phyloP scores from a whole-genome alignment of 1,140 invertebrate species.

The Procambarus virginalis region DNA sequence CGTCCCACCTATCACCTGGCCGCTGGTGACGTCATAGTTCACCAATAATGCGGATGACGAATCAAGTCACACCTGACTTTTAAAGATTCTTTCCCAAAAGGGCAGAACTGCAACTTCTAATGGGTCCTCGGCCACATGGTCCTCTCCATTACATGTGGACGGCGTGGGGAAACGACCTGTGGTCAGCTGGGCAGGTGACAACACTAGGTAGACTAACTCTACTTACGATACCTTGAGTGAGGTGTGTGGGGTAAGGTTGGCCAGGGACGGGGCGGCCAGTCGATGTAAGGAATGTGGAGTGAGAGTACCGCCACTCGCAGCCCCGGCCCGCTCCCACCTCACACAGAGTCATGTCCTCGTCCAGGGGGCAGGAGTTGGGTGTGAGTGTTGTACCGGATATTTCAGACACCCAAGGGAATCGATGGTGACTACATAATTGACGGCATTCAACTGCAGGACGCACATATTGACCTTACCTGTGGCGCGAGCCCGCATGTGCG shows the following conservation, averaged over 20 bases:
- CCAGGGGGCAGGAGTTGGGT: not conserved
- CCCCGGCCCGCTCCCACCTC: not conserved
- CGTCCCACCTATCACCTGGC: not conserved
- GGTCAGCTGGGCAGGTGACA: not conserved
- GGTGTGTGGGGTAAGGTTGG: not conserved
- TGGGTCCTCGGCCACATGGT: not conserved
- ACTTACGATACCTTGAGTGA: not conserved
- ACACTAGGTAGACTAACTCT: not conserved
- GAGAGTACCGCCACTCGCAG: conserved; percentile 4
- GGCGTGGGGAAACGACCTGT: not conserved
- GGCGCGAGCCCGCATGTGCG: not conserved
- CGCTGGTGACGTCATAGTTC: not conserved
- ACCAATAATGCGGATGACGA: conserved; percentile 5
- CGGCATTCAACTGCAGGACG: not conserved
- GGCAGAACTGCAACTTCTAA: not conserved
- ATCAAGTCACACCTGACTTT: conserved; percentile 21
- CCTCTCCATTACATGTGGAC: not conserved
- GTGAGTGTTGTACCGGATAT: not conserved
- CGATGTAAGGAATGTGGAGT: conserved; percentile 31
- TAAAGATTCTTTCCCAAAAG: not conserved
- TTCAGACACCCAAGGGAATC: not conserved
- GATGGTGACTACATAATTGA: not conserved
- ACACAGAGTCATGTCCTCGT: too few relatives aligned
- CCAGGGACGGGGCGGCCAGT: not conserved
- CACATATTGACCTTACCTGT: not conserved